phyloP scores from a whole-genome alignment of 2,888 invertebrate species.

The Clostera curtula region DNA sequence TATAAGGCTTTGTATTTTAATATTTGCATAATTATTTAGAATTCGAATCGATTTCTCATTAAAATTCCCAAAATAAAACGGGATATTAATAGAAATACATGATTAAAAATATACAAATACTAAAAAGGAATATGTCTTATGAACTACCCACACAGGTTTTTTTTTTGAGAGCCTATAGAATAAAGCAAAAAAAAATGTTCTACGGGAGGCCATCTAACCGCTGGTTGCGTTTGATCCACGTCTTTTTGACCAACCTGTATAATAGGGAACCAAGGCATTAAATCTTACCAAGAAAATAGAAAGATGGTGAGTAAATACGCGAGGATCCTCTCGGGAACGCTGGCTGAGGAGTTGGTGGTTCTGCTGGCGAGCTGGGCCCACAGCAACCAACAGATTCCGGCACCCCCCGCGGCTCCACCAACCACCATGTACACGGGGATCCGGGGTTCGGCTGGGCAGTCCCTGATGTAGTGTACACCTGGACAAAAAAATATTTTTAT shows the following conservation, averaged over 20 bases:
- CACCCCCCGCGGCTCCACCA: constrained; percentile 84
- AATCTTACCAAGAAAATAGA: constrained; percentile 78
- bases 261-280: not conserved
- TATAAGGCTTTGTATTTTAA: too few species aligned
- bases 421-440: constrained; percentile 89
- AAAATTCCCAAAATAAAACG: too few species aligned
- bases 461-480: constrained; percentile 87
- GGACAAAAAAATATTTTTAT: constrained; percentile 20
- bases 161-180: too few species aligned
- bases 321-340: constrained; percentile 74
- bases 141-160: too few species aligned
- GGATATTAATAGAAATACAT: too few species aligned
- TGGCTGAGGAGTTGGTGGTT: constrained; percentile 70
- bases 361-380: constrained; percentile 79
- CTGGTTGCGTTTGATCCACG: not conserved
- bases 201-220: too few species aligned
- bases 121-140: too few species aligned
- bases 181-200: too few species aligned
- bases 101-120: too few species aligned
- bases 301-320: constrained; percentile 82
- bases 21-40: too few species aligned
- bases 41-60: too few species aligned
- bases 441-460: constrained; percentile 85
- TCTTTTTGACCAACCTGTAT: not conserved
- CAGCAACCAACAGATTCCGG: constrained; percentile 80